phyloP scores from a whole-genome alignment of 2,113 vertebrate species.

The Callospermophilus lateralis region DNA sequence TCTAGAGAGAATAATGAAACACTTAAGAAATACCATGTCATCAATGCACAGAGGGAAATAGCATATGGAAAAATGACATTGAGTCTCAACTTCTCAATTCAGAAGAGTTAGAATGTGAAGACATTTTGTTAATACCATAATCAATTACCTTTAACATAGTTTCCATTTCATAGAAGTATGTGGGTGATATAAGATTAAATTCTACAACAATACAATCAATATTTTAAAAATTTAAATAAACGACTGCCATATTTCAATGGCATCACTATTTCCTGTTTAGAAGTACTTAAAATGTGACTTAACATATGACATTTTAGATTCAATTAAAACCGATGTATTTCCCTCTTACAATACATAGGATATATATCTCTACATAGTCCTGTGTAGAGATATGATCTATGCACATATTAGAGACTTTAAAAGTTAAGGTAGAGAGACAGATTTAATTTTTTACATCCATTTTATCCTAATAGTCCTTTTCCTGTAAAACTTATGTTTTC shows the following conservation, averaged over 20 bases:
- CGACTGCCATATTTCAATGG: not conserved
- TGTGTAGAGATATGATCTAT: not conserved
- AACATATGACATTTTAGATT: conserved; percentile 26
- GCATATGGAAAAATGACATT: not conserved
- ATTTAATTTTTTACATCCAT: not conserved
- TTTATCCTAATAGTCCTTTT: conserved; percentile 21
- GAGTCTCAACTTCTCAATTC: conserved; percentile 4
- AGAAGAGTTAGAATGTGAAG: not conserved
- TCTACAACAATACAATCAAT: not conserved
- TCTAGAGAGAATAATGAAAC: not conserved
- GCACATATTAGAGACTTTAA: not conserved
- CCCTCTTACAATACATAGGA: not conserved
- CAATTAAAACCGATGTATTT: not conserved
- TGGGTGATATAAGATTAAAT: not conserved
- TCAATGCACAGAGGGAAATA: not conserved
- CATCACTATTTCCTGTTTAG: not conserved
- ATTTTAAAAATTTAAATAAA: conserved; percentile 11
- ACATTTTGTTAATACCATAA: not conserved
- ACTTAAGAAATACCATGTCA: not conserved
- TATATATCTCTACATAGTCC: not conserved
- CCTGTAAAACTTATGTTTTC: not conserved
- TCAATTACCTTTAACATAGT: not conserved
- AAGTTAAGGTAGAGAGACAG: not conserved
- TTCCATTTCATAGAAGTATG: not conserved
- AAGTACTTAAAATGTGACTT: conserved; percentile 16